Percentiles rank a stretch among this genome's conserved stretches.
Conservation (phyloP, 2,888 invertebrate species). For the Isotomurus palustris region DNA sequence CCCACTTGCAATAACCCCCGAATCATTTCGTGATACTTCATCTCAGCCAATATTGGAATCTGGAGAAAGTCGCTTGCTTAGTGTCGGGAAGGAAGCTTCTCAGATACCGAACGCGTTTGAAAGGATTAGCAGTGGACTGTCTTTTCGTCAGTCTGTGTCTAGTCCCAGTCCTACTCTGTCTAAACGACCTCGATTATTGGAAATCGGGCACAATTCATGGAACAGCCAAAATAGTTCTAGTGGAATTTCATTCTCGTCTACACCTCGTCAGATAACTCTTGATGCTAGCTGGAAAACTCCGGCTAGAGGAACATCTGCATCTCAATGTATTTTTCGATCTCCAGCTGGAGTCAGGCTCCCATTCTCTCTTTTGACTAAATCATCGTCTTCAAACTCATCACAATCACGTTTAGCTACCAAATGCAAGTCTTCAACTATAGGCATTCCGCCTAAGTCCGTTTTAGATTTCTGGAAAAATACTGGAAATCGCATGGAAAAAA, state of each 20-base stretch:
- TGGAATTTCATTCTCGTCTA: neutral
- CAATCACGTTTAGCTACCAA: neutral
- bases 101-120: too few relatives aligned
- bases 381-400: neutral
- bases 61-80: too few relatives aligned
- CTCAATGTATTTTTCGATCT: neutral
- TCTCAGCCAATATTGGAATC: too few relatives aligned
- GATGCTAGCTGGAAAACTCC: conserved; percentile 20
- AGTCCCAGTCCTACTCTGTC: too few relatives aligned
- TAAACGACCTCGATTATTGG: conserved; percentile 1
- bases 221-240: neutral
- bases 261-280: conserved; percentile 17
- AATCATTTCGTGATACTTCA: too few relatives aligned
- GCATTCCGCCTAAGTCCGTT: neutral
- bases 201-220: neutral
- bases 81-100: too few relatives aligned
- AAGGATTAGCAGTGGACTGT: too few relatives aligned
- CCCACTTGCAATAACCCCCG: too few relatives aligned
- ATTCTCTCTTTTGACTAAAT: neutral
- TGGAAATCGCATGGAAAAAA: too few relatives aligned
- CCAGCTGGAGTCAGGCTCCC: neutral
- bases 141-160: too few relatives aligned
- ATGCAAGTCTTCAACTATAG: neutral
- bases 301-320: neutral
- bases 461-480: neutral